Evolutionary conservation across 2,888 invertebrate species (phyloP).

Genomic region (Prosapia bicincta): DNA sequence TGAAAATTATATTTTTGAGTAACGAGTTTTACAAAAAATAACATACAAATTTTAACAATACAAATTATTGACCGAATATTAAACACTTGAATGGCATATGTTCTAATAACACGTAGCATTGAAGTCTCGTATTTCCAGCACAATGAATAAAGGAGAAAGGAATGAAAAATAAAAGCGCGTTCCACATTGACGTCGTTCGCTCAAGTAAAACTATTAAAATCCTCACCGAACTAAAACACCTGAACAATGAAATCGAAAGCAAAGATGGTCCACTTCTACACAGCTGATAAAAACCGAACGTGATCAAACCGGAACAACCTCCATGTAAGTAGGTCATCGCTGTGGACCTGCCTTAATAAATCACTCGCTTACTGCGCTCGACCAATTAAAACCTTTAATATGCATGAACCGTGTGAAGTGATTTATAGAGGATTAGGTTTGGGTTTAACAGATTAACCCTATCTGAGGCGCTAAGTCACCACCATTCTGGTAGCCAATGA

Average conservation of each 20-base stretch:
- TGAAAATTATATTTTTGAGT: too few species aligned
- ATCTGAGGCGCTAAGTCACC: background rate
- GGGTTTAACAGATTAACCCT: background rate
- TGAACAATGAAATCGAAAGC: background rate
- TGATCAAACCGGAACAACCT: background rate
- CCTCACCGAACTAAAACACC: background rate
- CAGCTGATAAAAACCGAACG: background rate
- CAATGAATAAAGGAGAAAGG: background rate
- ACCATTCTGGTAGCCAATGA: background rate
- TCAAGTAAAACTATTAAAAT: background rate
- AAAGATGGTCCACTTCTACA: background rate
- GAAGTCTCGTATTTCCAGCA: too few species aligned
- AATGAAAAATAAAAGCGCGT: background rate
- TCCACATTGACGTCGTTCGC: background rate
- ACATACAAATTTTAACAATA: too few species aligned
- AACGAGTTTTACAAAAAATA: too few species aligned
- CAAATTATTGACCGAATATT: too few species aligned
- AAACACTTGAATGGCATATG: too few species aligned
- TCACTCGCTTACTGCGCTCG: background rate
- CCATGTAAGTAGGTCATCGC: background rate
- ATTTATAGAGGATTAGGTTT: background rate
- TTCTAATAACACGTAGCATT: too few species aligned
- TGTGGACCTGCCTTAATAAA: background rate
- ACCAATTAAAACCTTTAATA: background rate
- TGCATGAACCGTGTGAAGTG: background rate